Conservation (phyloP, 2,113 vertebrate species). For the Macquaria ambigua region DNA sequence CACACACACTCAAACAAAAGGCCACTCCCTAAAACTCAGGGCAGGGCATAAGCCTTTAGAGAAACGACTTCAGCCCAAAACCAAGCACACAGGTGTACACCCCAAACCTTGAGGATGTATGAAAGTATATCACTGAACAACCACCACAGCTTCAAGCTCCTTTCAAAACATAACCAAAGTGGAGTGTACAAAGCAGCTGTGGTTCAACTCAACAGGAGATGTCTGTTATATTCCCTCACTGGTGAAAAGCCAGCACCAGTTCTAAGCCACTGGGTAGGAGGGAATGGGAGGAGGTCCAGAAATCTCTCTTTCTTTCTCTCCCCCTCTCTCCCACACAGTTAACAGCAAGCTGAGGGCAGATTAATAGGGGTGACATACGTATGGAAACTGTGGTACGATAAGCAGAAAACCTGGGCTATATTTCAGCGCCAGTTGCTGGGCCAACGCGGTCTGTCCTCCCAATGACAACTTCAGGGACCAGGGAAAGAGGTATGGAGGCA, state of each 20-base stretch:
- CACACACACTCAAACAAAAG: constrained; percentile 29
- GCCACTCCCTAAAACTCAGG: constrained; percentile 48
- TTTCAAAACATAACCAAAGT: background rate
- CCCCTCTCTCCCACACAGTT: constrained; percentile 52
- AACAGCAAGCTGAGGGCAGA: constrained; percentile 47
- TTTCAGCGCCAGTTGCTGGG: constrained; percentile 44
- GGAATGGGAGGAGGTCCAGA: constrained; percentile 42
- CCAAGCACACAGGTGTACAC: constrained; percentile 19
- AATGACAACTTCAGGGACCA: constrained; percentile 24
- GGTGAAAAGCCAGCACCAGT: constrained; percentile 45
- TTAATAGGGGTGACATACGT: constrained; percentile 48
- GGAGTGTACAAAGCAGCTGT: constrained; percentile 30
- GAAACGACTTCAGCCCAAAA: constrained; percentile 31
- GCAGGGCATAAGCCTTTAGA: constrained; percentile 26
- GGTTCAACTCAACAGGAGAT: constrained; percentile 27
- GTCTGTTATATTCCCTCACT: constrained; percentile 39
- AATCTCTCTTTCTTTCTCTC: constrained; percentile 24
- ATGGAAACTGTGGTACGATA: constrained; percentile 70
- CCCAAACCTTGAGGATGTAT: background rate
- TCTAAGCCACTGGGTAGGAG: constrained; percentile 49
- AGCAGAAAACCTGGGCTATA: constrained; percentile 32
- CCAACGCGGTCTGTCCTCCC: constrained; percentile 28
- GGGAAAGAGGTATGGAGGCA: constrained; percentile 21
- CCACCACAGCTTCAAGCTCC: background rate
- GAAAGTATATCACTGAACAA: background rate